Evolutionary conservation across 2,113 vertebrate species (phyloP), one percentile per base, ranked within the genome.

Genomic region (Chelonoidis abingdonii): DNA sequence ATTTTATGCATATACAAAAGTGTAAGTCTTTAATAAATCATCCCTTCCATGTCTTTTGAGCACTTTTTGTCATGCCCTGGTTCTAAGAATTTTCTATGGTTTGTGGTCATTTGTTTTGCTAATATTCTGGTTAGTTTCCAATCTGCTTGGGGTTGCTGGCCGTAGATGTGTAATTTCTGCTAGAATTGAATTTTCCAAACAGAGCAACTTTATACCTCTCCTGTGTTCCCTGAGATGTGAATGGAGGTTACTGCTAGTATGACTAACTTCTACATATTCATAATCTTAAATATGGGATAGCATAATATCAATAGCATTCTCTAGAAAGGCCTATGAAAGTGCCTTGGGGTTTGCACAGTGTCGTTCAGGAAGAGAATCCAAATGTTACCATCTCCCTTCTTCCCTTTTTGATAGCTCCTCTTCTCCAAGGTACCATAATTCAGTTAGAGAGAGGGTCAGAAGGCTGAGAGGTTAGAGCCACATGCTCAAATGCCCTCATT

Each of bases 111-210:
- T 98, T 96, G 62, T 97, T 97, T 98, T 98, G 95, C 96, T 96
- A 97, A 95, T 98, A 96, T 93, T 97, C 96, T 98, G 97, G 90
- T 97, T 86, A 91, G 87, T 97, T 81, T 98, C 97, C 97, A 98
- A 85, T 93, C 97, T 88, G 54, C 72, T 95, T 95, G 9, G 14
- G 93, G 85, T 93, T 98, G 92, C 94, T 97, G 97, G 95, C 96
- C 97, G 94, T 95, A 97, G 78, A 95, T 52, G 62, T 95, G 57
- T 96, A 97, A 98, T 98, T 98, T 97, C 96, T 98, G 93, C 95
- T 95, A 78, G n/a, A 98, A 98, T 54, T 98, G 83, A 97, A 97
- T 98, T 98, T 98, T 98, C 97, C 96, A 98, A 93, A 93, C 88
- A 86, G 88, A 17, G 88, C 80, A 97, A 94, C 93, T 97, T 98